Conservation (phyloP, 2,113 vertebrate species). For the Notothenia rossii region DNA sequence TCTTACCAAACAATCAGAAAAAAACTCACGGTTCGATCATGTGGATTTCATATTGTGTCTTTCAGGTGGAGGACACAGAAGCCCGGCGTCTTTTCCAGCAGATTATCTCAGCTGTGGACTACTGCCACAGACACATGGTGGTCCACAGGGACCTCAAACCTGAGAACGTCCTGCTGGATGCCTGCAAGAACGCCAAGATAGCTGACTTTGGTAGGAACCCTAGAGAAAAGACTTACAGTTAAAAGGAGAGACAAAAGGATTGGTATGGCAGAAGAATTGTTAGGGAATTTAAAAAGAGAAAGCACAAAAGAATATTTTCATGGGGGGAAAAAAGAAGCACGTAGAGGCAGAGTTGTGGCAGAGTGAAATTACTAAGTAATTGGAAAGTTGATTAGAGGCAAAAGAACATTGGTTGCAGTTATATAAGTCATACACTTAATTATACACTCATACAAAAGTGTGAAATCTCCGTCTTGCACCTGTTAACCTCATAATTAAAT, state of each 20-base stretch:
- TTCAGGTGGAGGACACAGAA: constrained; percentile 94
- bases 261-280: background rate
- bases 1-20: background rate
- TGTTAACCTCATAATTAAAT: constrained; percentile 32
- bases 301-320: background rate
- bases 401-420: background rate
- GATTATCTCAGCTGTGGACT: constrained; percentile 98
- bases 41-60: constrained; percentile 12
- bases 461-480: constrained; percentile 6
- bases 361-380: too few species aligned
- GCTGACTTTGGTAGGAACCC: constrained; percentile 94
- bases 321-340: background rate
- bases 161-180: constrained; percentile 96
- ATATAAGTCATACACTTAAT: background rate
- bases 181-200: constrained; percentile 98
- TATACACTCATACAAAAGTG: constrained; percentile 6
- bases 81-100: constrained; percentile 98
- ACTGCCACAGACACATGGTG: constrained; percentile 99
- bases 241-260: background rate
- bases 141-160: constrained; percentile 99
- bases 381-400: background rate
- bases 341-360: background rate
- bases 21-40: background rate
- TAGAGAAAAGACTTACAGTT: background rate
- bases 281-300: background rate